Conservation (phyloP, 2,797 vertebrate species). For the Enteromius viviparus region DNA sequence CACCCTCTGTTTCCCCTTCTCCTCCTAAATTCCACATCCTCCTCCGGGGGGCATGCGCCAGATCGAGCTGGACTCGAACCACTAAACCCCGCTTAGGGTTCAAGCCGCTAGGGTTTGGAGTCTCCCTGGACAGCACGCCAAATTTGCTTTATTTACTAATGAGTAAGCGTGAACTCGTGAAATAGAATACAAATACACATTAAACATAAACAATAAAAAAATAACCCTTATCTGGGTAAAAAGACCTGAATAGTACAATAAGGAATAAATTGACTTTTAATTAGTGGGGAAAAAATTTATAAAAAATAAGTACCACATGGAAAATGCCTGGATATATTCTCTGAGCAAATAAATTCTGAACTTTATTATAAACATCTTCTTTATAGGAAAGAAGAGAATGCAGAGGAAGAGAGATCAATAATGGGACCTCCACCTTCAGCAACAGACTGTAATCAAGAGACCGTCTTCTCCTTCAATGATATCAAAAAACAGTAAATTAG, state of each 20-base stretch:
- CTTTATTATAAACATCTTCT: neutral
- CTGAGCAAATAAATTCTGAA: neutral
- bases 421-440: slow-evolving; percentile 62
- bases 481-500: slow-evolving; percentile 76
- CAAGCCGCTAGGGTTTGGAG: too few species aligned
- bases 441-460: slow-evolving; percentile 74
- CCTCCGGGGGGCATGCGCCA: too few species aligned
- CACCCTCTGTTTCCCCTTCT: too few species aligned
- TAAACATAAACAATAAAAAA: too few species aligned
- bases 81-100: too few species aligned
- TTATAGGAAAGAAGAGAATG: slow-evolving; percentile 64
- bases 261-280: neutral
- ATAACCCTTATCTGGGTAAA: neutral
- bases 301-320: neutral
- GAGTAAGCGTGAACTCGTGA: too few species aligned
- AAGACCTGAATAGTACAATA: neutral
- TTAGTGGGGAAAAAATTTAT: too few species aligned
- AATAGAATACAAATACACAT: too few species aligned
- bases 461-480: slow-evolving; percentile 79
- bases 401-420: slow-evolving; percentile 61
- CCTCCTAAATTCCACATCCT: too few species aligned
- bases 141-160: too few species aligned
- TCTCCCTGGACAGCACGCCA: too few species aligned
- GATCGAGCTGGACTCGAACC: too few species aligned
- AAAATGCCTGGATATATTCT: neutral